Conservation (phyloP, 2,888 invertebrate genomes). For the Hoplodrina ambigua region DNA sequence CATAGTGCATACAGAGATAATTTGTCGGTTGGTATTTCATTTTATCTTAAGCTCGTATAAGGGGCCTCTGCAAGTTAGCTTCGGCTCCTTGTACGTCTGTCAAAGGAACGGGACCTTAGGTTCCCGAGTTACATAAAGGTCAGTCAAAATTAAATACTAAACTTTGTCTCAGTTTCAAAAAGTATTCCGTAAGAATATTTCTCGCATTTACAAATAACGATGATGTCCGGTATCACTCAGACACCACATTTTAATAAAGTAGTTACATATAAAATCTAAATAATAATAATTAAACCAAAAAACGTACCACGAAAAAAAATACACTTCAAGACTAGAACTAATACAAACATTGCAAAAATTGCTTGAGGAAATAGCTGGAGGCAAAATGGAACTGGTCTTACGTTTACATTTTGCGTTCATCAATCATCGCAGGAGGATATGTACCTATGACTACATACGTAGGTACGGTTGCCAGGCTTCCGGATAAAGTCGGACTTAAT, state of each 20-base stretch:
- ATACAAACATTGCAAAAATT: conserved; percentile 7
- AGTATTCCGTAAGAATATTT: neutral
- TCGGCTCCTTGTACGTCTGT: too few species aligned
- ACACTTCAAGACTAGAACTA: conserved; percentile 20
- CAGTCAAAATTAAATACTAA: neutral
- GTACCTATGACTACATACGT: neutral
- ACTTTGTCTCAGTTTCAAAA: conserved; percentile 25
- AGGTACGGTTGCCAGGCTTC: too few species aligned
- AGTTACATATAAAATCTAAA: neutral
- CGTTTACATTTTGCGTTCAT: neutral
- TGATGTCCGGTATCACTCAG: neutral
- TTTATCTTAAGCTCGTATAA: too few species aligned
- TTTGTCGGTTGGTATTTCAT: too few species aligned
- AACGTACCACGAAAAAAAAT: neutral
- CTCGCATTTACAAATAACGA: neutral
- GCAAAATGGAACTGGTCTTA: conserved; percentile 33
- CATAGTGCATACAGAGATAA: too few species aligned
- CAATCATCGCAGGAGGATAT: neutral
- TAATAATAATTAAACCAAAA: neutral
- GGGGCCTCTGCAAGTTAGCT: too few species aligned
- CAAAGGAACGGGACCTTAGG: too few species aligned
- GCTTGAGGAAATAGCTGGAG: conserved; percentile 14
- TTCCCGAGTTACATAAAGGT: too few species aligned
- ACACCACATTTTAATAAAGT: neutral
- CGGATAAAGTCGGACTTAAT: too few species aligned